Percentiles rank a stretch among this genome's conserved stretches.
Evolutionary conservation across 2,113 vertebrate genomes (phyloP).

Genomic region (Alouatta palliata): DNA sequence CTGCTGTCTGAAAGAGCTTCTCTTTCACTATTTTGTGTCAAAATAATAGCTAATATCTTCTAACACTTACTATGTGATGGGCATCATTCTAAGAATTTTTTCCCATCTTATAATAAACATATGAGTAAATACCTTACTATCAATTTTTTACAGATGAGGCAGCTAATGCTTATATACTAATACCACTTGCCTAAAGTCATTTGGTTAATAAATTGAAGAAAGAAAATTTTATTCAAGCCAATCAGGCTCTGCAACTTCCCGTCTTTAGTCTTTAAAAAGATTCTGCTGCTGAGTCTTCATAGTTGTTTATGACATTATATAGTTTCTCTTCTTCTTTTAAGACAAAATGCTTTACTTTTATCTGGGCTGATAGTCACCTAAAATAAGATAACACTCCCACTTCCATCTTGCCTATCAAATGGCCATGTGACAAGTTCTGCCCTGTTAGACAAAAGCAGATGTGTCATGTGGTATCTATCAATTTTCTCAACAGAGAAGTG

Average conservation of each 20-base stretch:
- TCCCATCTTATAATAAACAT: background rate
- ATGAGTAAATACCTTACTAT: background rate
- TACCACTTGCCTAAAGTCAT: background rate
- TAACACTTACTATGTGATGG: background rate
- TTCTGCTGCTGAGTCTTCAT: background rate
- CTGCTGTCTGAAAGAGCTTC: background rate
- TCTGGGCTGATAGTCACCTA: background rate
- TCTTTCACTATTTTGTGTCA: background rate
- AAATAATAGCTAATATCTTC: background rate
- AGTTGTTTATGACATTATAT: background rate
- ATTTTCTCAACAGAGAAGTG: background rate
- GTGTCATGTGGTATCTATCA: background rate
- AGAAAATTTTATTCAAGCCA: background rate
- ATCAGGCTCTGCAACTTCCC: background rate
- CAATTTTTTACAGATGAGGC: background rate
- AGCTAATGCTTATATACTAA: background rate
- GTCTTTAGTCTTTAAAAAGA: background rate
- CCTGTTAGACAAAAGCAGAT: background rate
- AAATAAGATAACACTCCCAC: background rate
- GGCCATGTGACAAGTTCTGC: background rate
- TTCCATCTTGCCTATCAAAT: background rate
- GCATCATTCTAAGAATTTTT: background rate
- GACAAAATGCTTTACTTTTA: background rate
- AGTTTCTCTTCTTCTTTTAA: background rate
- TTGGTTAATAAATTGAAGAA: background rate